These are phyloP conservation scores for Caenorhabditis angaria DNA, from an alignment of 2,888 invertebrate genomes.

Conservation along the genomic window DNA sequence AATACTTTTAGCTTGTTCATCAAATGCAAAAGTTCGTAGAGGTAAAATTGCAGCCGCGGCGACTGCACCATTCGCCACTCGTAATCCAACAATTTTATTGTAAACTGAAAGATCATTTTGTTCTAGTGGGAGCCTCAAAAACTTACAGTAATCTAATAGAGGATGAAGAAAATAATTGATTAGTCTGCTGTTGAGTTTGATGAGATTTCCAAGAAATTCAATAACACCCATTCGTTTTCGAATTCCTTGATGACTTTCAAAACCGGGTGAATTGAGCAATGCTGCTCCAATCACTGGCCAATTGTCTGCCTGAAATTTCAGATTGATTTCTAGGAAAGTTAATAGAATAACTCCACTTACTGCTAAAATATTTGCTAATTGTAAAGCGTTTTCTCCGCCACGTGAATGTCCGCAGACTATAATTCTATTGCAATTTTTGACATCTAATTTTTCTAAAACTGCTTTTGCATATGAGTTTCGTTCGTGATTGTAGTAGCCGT, in stretches of 20 bases:
- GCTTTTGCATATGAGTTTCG: constrained; percentile 32
- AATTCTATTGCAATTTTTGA: constrained; percentile 27
- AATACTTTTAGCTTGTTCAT: constrained; percentile 27
- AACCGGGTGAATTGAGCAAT: constrained; percentile 35
- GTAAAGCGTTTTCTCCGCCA: constrained; percentile 39
- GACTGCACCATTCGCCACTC: constrained; percentile 29
- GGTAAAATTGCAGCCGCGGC: constrained; percentile 37
- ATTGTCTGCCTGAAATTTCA: constrained; percentile 17
- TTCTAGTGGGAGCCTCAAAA: neutral
- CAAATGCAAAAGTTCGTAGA: constrained; percentile 40
- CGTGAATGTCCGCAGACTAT: constrained; percentile 38
- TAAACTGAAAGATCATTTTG: constrained; percentile 19
- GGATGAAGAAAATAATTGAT: constrained; percentile 25
- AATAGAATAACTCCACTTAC: constrained; percentile 11
- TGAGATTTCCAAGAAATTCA: constrained; percentile 19
- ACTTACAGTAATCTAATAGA: constrained; percentile 38
- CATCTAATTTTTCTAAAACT: constrained; percentile 29
- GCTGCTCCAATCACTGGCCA: constrained; percentile 32
- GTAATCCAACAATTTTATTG: constrained; percentile 32
- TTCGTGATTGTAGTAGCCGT: constrained; percentile 31
- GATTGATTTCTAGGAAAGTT: neutral
- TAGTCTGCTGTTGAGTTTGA: constrained; percentile 12
- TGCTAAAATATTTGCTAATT: constrained; percentile 25
- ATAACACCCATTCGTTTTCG: constrained; percentile 30
- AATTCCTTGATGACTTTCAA: constrained; percentile 24